These are phyloP conservation scores for Cyprinella venusta DNA, from an alignment of 2,797 vertebrate genomes.

Conservation along the genomic window DNA sequence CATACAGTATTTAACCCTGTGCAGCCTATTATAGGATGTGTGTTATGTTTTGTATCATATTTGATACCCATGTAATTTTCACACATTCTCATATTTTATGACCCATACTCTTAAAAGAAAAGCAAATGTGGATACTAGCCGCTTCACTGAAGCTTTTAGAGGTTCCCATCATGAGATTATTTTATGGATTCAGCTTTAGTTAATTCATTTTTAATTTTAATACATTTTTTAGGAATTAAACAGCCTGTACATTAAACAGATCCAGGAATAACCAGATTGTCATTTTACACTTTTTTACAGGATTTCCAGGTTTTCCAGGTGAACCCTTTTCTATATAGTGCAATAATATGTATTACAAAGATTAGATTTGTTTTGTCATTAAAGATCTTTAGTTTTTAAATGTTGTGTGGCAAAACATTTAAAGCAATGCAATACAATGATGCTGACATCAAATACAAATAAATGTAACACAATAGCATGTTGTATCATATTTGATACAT, in stretches of 20 bases:
- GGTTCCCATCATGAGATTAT: background rate
- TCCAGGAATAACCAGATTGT: background rate
- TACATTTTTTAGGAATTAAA: background rate
- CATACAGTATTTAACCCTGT: conserved; percentile 10
- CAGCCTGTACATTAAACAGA: background rate
- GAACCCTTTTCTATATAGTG: background rate
- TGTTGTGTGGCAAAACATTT: background rate
- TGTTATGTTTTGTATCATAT: too few species aligned
- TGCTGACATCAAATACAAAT: background rate
- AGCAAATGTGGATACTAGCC: background rate
- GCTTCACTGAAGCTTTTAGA: background rate
- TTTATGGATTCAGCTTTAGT: background rate
- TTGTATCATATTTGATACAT: background rate
- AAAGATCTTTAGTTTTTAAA: background rate
- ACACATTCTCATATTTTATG: too few species aligned
- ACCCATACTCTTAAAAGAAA: background rate
- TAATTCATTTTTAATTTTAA: background rate
- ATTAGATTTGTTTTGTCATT: background rate
- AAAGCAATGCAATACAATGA: conserved; percentile 41
- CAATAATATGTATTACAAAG: background rate
- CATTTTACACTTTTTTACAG: background rate
- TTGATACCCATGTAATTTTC: too few species aligned
- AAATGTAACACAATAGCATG: background rate
- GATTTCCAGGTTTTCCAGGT: background rate
- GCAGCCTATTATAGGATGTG: background rate